Base-by-base conservation (phyloP, 2,888 invertebrate species). In the Limnephilus rhombicus region DNA sequence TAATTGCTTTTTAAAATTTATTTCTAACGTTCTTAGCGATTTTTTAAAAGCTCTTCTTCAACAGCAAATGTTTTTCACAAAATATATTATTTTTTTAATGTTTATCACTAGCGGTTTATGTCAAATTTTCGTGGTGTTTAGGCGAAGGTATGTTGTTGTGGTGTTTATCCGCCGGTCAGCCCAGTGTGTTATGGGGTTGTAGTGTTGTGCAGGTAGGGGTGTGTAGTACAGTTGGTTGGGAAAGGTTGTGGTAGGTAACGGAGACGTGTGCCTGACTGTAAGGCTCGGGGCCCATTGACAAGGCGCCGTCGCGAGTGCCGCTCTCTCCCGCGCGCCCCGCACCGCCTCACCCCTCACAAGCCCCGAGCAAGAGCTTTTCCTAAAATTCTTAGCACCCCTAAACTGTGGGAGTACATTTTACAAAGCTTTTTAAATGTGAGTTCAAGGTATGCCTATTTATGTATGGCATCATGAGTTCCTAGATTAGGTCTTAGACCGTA, bases 231-330 rank as follows among this genome's bases (percentile, higher is more conserved):
- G 53, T 53, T 68, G 24, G 68, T 68, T 68, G n/a, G 24, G 68
- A n/a, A 68, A 68, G 68, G 68, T n/a, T 41, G 86, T 41, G 86
- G 87, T 31, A 31, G 86, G 87, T 41, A 31, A 34, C 34, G 80
- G 80, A 85, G 87, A 85, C 91, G 91, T 80, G 91, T 81, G 68
- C 31, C 91, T 85, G 85, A 87, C 87, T 87, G 80, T 45, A 41
- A 86, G 85, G 86, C 91, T 80, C 68, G 37, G 82, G 91, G 85
- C 85, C 90, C 90, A 90, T 85, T 90, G 90, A 90, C 82, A 90
- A 87, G 81, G 91, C 91, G 91, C 91, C 91, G 91, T 80, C 91
- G 91, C 91, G 81, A 45, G 86, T 83, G 9, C 37, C 83, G 83
- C 24, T 41, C 83, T 83, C 83, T 41, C 83, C 83, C 86, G 68